Evolutionary conservation across 2,888 invertebrate genomes (phyloP).

Genomic region (Thysanoteuthis rhombus): DNA sequence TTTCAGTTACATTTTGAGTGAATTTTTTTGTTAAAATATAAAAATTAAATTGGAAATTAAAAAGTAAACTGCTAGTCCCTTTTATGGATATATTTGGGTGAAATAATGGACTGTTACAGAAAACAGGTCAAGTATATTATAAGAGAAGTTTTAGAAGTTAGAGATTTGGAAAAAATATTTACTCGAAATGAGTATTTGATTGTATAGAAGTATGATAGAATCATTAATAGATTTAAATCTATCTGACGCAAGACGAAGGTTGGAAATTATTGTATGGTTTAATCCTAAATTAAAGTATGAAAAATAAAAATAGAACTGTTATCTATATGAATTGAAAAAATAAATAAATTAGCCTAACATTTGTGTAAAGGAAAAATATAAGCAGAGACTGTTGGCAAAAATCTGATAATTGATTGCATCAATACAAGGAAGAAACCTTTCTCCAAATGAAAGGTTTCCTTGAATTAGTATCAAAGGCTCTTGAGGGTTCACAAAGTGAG

Average conservation of each 20-base stretch:
- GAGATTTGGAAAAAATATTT: background rate
- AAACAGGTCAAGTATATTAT: no score
- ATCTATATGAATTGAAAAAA: no score
- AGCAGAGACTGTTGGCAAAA: background rate
- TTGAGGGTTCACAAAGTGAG: background rate
- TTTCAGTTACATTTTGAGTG: background rate
- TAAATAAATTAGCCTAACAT: no score
- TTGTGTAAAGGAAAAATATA: background rate
- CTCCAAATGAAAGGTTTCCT: background rate
- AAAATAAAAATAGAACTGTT: background rate
- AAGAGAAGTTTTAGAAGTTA: background rate
- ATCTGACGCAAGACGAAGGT: background rate
- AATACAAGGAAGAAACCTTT: background rate
- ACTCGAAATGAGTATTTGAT: background rate
- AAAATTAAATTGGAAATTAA: background rate
- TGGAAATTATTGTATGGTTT: background rate
- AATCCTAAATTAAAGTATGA: background rate
- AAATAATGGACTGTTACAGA: no score
- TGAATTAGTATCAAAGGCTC: background rate
- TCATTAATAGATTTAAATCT: no score
- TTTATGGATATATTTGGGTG: no score
- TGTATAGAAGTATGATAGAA: background rate
- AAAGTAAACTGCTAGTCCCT: background rate
- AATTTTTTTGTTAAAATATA: background rate
- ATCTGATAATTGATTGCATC: background rate